phyloP scores from a whole-genome alignment of 2,888 invertebrate species.

The Ceraclea dissimilis region DNA sequence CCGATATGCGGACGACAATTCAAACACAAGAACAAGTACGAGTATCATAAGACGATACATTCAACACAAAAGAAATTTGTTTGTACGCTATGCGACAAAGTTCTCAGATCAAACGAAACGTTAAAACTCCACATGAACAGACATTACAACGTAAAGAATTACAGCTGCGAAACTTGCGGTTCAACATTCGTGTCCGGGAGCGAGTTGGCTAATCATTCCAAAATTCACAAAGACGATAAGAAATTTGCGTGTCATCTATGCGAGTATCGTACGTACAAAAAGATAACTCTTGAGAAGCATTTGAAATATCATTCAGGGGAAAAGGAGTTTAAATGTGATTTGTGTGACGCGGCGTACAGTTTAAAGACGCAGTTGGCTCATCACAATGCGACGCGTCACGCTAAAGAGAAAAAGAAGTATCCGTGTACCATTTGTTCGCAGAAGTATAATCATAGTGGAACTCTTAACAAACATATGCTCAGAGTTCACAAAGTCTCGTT shows the following conservation, averaged over 20 bases:
- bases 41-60: neutral
- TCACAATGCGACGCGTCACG: neutral
- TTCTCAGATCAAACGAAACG: neutral
- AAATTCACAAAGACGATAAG: neutral
- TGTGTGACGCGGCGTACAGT: neutral
- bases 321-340: neutral
- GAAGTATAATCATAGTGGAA: neutral
- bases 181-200: neutral
- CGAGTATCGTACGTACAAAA: neutral
- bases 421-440: neutral
- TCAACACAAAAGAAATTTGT: neutral
- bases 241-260: conserved; percentile 5
- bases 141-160: neutral
- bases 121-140: neutral
- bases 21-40: neutral
- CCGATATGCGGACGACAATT: conserved; percentile 1
- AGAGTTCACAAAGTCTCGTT: neutral
- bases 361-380: neutral
- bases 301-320: neutral
- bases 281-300: neutral
- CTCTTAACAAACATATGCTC: conserved; percentile 2
- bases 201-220: conserved; percentile 2
- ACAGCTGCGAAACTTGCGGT: conserved; percentile 6
- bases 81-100: conserved; percentile 1
- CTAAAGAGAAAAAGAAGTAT: neutral